Base-by-base conservation (phyloP, 1,140 invertebrate species). In the Drosophila pectinifera region DNA sequence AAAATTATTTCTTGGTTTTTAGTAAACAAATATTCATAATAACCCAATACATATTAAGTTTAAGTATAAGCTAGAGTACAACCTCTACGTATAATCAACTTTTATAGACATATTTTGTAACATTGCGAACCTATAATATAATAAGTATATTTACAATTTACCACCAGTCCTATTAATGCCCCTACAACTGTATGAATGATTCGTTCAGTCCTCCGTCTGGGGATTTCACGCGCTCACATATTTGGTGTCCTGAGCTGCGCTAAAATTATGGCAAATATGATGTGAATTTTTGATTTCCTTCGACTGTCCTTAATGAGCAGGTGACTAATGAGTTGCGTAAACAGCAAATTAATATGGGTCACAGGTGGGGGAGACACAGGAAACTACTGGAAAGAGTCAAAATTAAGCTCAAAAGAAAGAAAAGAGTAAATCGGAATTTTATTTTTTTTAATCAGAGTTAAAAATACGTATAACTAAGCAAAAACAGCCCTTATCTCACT, bases 251-350 rank as follows among this genome's bases (percentile, higher is more conserved):
- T 43, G 51, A 24, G 41, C 24, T 38, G 65, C 56, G 77, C 48
- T 43, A 56, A 79, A 84, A 80, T 77, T 56, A 85, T 85, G 62
- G 77, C 72, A 84, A 84, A 85, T 84, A 84, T 85, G 81, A 72
- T 64, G 77, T 59, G 80, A 80, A 84, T 83, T 83, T 85, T 48
- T 57, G 42, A 70, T 72, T 70, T 70, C 16, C 64, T n/a, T 2
- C 13, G 20, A 20, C 10, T 41, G 26, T 53, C 36, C 43, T 57
- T 80, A 84, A 84, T 84, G 80, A 84, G 76, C 72, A 68, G 62
- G 73, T 80, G 49, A 48, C 55, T 65, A 62, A 75, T 70, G 69
- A 74, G 70, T 73, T 77, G 68, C 46, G 41, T 54, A 61, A 76
- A 26, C 11, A 8, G n/a, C 24, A 5, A 1, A 31, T 38, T 24